These are phyloP conservation scores for Isaurus tuberculatus DNA, from an alignment of 92 coral and sea anemone species.

Conservation along the genomic window DNA sequence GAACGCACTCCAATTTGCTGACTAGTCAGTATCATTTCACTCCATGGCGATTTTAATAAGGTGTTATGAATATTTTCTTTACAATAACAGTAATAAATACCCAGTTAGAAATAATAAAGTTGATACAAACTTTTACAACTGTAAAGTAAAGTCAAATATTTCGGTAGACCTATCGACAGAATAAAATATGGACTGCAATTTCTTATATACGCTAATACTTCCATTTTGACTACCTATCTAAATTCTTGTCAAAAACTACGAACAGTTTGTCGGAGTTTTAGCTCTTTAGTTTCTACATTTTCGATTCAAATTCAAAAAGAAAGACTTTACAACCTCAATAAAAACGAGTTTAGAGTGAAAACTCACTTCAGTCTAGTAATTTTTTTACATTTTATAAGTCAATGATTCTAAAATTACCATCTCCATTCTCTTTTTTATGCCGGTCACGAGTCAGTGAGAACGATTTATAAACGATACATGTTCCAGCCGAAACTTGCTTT, in stretches of 20 bases:
- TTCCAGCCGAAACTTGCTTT: too few species aligned
- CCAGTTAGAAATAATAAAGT: neutral
- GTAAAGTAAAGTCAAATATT: neutral
- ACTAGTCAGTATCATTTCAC: neutral
- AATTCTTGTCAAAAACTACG: neutral
- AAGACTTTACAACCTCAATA: neutral
- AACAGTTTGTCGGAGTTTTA: neutral
- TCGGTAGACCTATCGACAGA: neutral
- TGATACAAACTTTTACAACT: neutral
- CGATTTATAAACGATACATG: too few species aligned
- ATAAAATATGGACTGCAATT: neutral
- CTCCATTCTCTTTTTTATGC: neutral
- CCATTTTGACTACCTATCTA: conserved; percentile 24
- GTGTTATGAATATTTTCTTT: neutral
- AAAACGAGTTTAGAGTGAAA: neutral
- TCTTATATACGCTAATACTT: neutral
- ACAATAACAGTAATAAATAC: conserved; percentile 3
- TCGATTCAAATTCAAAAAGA: neutral
- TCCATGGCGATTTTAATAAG: neutral
- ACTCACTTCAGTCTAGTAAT: neutral
- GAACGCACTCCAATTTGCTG: neutral
- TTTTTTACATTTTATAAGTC: neutral
- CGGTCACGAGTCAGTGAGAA: too few species aligned
- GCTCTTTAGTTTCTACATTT: neutral
- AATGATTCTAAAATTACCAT: neutral